A percentile compares a stretch with the other conserved stretches of the same genome.
Evolutionary conservation across 2,113 vertebrate species (phyloP).

Genomic region (Scatophagus argus): DNA sequence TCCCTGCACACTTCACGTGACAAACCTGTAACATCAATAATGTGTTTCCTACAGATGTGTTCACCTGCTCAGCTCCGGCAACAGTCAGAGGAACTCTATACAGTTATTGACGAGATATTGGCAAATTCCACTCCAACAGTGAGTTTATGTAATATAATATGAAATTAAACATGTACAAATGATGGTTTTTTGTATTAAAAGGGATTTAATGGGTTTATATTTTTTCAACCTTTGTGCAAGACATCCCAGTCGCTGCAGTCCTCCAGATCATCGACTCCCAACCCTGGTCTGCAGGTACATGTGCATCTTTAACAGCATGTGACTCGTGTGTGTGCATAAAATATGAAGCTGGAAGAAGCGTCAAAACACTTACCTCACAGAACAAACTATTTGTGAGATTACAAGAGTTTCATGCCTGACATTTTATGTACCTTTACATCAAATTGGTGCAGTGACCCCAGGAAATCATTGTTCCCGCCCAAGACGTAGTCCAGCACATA

Average conservation of each 20-base stretch:
- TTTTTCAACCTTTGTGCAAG: constrained; percentile 55
- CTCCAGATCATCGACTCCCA: constrained; percentile 70
- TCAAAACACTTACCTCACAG: too few relatives aligned
- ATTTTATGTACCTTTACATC: too few relatives aligned
- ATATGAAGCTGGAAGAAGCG: too few relatives aligned
- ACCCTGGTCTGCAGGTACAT: constrained; percentile 83
- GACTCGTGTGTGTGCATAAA: too few relatives aligned
- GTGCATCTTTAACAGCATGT: constrained; percentile 5
- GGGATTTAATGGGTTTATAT: background rate
- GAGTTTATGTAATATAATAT: constrained; percentile 52
- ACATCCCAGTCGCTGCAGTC: constrained; percentile 79
- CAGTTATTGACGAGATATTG: constrained; percentile 93
- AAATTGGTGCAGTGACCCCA: too few relatives aligned
- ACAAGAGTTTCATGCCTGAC: too few relatives aligned
- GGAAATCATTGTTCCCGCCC: too few relatives aligned
- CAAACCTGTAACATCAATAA: background rate
- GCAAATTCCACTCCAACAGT: constrained; percentile 87
- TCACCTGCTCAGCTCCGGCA: constrained; percentile 92
- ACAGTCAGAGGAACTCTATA: constrained; percentile 93
- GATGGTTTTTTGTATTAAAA: background rate
- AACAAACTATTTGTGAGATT: too few relatives aligned
- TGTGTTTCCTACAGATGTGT: constrained; percentile 86
- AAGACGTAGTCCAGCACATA: too few relatives aligned
- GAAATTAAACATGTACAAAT: background rate
- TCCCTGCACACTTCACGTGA: background rate